phyloP scores from a whole-genome alignment of 2,888 invertebrate species.

The Noctua comes region DNA sequence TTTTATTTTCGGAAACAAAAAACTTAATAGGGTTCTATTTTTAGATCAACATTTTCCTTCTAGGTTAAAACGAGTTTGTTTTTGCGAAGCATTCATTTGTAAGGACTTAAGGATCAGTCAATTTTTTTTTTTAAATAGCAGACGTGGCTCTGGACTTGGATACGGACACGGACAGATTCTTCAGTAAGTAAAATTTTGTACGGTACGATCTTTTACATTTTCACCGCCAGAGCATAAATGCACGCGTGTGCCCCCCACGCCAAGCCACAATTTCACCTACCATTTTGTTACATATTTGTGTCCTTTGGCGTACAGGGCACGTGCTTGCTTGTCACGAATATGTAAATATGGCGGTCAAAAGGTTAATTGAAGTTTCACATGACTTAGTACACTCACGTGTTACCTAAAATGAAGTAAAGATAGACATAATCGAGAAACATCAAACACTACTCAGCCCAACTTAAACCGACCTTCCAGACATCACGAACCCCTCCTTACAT shows the following conservation, averaged over 20 bases:
- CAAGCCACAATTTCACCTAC: no score
- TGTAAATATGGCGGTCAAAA: no score
- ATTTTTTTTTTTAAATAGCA: background rate
- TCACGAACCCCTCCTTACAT: slow-evolving; percentile 29
- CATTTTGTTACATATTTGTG: no score
- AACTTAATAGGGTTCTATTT: background rate
- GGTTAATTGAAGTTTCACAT: background rate
- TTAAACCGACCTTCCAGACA: background rate
- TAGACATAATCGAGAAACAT: background rate
- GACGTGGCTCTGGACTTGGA: background rate
- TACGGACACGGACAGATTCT: background rate
- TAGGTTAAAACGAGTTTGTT: background rate
- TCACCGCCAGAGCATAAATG: no score
- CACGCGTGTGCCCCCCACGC: no score
- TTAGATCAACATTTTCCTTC: background rate
- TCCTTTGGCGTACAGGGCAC: no score
- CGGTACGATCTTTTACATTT: background rate
- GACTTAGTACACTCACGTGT: background rate
- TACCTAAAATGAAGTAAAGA: no score
- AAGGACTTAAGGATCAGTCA: background rate
- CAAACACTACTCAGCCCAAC: background rate
- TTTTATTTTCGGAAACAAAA: background rate
- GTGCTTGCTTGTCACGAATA: no score
- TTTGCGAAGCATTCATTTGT: background rate
- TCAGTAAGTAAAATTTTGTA: background rate